A percentile compares a stretch with the other conserved stretches of the same genome.
phyloP scores from a whole-genome alignment of 2,113 vertebrate genomes.

The Ictalurus punctatus region DNA sequence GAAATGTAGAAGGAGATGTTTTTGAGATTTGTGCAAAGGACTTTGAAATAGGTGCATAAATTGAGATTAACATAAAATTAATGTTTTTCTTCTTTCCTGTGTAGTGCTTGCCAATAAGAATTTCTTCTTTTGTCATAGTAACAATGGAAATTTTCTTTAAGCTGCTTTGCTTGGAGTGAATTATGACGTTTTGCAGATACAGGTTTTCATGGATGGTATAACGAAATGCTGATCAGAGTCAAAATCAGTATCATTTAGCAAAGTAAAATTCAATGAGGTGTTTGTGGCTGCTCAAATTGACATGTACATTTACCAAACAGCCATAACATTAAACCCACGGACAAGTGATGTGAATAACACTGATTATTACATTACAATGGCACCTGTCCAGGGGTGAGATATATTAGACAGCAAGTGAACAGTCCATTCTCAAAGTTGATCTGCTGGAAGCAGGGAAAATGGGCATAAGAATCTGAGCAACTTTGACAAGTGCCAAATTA shows the following conservation, averaged over 20 bases:
- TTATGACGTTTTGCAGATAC: not conserved
- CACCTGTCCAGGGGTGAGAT: too few species aligned
- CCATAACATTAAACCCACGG: too few species aligned
- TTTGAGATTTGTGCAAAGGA: not conserved
- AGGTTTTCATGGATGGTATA: not conserved
- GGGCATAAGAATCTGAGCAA: too few species aligned
- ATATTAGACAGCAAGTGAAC: too few species aligned
- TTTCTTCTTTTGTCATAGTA: not conserved
- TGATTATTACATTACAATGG: too few species aligned
- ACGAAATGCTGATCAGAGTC: not conserved
- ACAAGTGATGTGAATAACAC: too few species aligned
- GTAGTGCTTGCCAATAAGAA: not conserved
- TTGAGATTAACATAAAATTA: conserved; percentile 7
- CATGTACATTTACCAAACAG: too few species aligned
- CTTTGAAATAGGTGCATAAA: not conserved
- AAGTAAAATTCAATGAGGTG: not conserved
- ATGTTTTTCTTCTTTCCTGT: not conserved
- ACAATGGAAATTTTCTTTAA: not conserved
- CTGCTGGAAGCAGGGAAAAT: too few species aligned
- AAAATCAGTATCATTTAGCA: not conserved
- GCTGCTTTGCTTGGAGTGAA: not conserved
- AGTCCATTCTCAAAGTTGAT: too few species aligned
- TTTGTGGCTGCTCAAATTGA: not conserved
- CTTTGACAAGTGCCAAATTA: too few species aligned
- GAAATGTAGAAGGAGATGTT: conserved; percentile 1